Evolutionary conservation across 2,888 invertebrate species (phyloP).

Genomic region (Tachina grossa): DNA sequence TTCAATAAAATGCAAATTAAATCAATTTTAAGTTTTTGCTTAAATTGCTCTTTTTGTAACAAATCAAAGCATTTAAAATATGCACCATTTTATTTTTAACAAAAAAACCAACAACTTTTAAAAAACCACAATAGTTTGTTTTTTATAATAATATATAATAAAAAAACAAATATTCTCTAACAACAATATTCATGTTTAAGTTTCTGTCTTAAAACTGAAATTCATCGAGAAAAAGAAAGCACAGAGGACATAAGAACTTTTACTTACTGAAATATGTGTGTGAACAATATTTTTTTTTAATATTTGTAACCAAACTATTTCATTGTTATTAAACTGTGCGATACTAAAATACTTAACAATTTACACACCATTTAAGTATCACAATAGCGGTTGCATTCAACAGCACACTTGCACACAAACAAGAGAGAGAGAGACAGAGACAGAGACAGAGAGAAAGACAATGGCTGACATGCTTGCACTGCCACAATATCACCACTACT

Average conservation of each 20-base stretch:
- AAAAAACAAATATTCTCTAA: not conserved
- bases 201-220: not conserved
- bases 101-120: not conserved
- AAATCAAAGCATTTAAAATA: conserved; percentile 1
- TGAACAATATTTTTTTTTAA: not conserved
- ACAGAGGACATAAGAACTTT: conserved; percentile 31
- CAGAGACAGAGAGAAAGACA: not conserved
- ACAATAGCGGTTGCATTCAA: conserved; percentile 58
- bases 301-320: conserved; percentile 28
- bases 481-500: conserved; percentile 36
- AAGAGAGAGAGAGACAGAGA: not conserved
- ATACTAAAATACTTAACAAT: conserved; percentile 53
- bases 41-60: not conserved
- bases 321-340: conserved; percentile 50
- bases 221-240: not conserved
- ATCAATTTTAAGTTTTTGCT: not conserved
- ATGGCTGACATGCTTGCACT: conserved; percentile 23
- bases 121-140: not conserved
- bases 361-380: conserved; percentile 68
- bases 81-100: not conserved
- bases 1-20: not conserved
- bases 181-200: not conserved
- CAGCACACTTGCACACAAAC: conserved; percentile 3
- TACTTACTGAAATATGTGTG: not conserved
- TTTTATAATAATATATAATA: no score